Base-by-base conservation (phyloP, 37 sponge, comb jelly and placozoan genomes). In the Beroe ovata region DNA sequence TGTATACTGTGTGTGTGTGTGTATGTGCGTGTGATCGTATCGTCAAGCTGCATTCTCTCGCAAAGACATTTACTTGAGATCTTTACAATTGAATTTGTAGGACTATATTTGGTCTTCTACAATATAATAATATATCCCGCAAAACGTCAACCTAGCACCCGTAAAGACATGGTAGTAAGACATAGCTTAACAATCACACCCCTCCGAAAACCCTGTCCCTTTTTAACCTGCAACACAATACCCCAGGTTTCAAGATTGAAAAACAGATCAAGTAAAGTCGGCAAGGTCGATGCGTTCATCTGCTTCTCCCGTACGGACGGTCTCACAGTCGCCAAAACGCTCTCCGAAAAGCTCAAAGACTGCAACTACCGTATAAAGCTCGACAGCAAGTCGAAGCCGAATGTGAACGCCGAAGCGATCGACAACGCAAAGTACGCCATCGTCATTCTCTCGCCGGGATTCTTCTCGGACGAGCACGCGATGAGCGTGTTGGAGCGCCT, bases 351-450 rank as follows among this genome's bases (percentile, higher is more conserved):
- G 38, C 47, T 77, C n/a, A 77, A 77, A 19, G 84, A 39, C 42
- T 77, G 84, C 28, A 35, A 77, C 54, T 77, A 77, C 54, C 35
- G 84, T 6, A 36, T 77, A 22, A 77, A 77, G 21, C 28, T 77
- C 3, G 84, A 77, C 84, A 42, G 36, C 23, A 77, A 77, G 28
- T 66, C 69, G 18, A 66, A 66, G 30, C 36, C 69, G 3, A 36
- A 33, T 6, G 29, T 25, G 3, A 21, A 23, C 54, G 22, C 54
- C 21, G 84, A 77, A 0, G 84, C 54, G 23, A 77, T 77, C 42
- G n/a, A 39, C 54, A 77, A 42, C 54, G 84, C 84, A 23, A 77
- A 42, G 47, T 77, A 77, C 54, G 84, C 84, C 84, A 77, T 77
- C 28, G 84, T 77, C 19, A 77, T 77, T 29, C 84, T 77, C 8